Evolutionary conservation across 2,113 vertebrate species (phyloP), one percentile per base, ranked within the genome.

Genomic region (Cochlearius cochlearius): DNA sequence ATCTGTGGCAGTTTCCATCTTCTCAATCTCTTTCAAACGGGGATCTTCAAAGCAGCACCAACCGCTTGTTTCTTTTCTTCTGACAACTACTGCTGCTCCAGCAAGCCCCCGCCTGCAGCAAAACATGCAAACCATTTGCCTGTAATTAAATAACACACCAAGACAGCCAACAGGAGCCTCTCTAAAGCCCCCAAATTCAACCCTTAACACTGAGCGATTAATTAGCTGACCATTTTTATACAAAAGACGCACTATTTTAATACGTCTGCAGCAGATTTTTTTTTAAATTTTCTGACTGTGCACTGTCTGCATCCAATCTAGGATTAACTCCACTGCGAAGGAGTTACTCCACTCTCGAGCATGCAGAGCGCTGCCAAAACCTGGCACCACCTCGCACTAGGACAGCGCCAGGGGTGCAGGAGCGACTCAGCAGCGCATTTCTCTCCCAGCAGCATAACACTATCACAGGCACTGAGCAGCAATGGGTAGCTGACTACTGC

Each of bases 361-460:
- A 95, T 96, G 96, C 98, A 98, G 96, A 84, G 88, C 14, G 8
- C 97, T 96, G 95, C 95, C 95, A 63, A 67, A 84, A 86, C 96
- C 97, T 20, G 55, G 67, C 82, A 8, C 41, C 43, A 10, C 6
- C 23, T 2, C 47, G 32, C 23, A 59, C 98, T 41, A 98, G 90
- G 93, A 98, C 98, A 27, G 97, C 86, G 49, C 72, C 5, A 1
- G 38, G 9, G 39, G 76, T 63, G 90, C 93, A 73, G 94, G 49
- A 23, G 34, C 11, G 9, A 38, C 71, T 66, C 4, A 18, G 92
- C 96, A 97, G 93, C 16, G 0, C 25, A 0, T 97, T 98, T 32
- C 63, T 98, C 90, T 98, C 67, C 98, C 98, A 98, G 96, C 97
- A 97, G 89, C 84, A 86, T 98, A 98, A 98, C 98, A 97, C 98